A percentile compares a stretch with the other conserved stretches of the same genome.
Evolutionary conservation across 2,888 invertebrate species (phyloP).

Genomic region (Drosophila macrospina): DNA sequence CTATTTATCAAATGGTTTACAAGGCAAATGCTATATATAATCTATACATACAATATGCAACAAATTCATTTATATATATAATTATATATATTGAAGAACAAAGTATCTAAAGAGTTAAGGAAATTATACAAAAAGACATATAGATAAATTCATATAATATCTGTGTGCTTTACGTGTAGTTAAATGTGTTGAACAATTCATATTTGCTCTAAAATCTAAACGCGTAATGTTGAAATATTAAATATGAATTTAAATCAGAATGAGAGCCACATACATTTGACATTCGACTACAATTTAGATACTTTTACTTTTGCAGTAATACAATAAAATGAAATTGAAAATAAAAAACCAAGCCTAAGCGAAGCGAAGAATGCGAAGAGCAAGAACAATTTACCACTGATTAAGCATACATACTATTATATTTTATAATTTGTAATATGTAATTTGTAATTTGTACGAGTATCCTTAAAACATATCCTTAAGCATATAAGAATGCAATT

Average conservation of each 20-base stretch:
- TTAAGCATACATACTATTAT: slow-evolving; percentile 44
- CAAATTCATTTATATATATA: slow-evolving; percentile 39
- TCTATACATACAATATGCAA: slow-evolving; percentile 58
- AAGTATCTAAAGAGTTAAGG: slow-evolving; percentile 58
- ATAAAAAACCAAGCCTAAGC: slow-evolving; percentile 5
- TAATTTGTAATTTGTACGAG: slow-evolving; percentile 71
- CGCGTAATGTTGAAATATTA: slow-evolving; percentile 33
- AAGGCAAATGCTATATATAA: slow-evolving; percentile 63
- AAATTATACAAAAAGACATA: slow-evolving; percentile 60
- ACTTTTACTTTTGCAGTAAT: slow-evolving; percentile 42
- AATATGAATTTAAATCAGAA: slow-evolving; percentile 15
- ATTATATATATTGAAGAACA: slow-evolving; percentile 35
- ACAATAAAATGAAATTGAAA: slow-evolving; percentile 8
- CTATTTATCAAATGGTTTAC: slow-evolving; percentile 70
- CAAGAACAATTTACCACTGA: slow-evolving; percentile 35
- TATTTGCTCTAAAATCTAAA: slow-evolving; percentile 23
- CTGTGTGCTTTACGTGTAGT: slow-evolving; percentile 58
- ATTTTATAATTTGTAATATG: slow-evolving; percentile 45
- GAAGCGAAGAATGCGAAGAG: slow-evolving; percentile 9
- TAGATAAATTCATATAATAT: slow-evolving; percentile 41
- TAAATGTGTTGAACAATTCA: slow-evolving; percentile 53
- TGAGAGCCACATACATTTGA: slow-evolving; percentile 13
- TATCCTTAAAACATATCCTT: slow-evolving; percentile 66
- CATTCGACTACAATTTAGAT: slow-evolving; percentile 40
- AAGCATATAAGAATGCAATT: slow-evolving; percentile 68